phyloP scores from a whole-genome alignment of 2,113 vertebrate genomes.

The Sinocyclocheilus anophthalmus region DNA sequence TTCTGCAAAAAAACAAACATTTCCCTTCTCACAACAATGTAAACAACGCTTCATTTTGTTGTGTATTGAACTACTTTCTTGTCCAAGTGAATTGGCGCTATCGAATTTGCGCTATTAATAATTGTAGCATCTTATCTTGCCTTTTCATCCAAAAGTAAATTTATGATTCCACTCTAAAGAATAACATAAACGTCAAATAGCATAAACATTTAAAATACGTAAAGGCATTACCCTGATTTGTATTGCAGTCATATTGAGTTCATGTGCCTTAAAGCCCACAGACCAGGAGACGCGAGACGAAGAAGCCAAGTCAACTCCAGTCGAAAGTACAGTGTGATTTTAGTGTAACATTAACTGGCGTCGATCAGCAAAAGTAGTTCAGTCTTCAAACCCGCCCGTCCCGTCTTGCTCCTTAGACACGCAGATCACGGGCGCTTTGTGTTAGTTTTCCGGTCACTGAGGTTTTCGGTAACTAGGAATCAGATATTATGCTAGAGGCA shows the following conservation, averaged over 20 bases:
- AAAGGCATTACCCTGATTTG: slow-evolving; percentile 49
- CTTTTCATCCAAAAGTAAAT: background rate
- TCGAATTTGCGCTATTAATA: background rate
- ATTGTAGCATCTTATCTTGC: too few relatives aligned
- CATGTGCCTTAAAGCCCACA: background rate
- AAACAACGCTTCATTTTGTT: background rate
- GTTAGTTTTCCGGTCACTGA: slow-evolving; percentile 22
- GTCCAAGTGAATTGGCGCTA: background rate
- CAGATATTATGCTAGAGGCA: background rate
- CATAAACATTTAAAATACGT: background rate
- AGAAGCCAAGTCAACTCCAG: slow-evolving; percentile 7
- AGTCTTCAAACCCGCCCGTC: background rate
- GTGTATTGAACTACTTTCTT: background rate
- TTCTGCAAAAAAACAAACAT: background rate
- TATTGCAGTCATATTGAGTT: slow-evolving; percentile 50
- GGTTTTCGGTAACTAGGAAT: background rate
- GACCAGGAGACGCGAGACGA: slow-evolving; percentile 17
- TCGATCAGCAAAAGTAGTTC: background rate
- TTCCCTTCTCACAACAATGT: background rate
- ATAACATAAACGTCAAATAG: background rate
- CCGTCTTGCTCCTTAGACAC: background rate
- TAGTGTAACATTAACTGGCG: slow-evolving; percentile 58
- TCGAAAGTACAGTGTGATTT: slow-evolving; percentile 53
- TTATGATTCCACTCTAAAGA: background rate
- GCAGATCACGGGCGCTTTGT: background rate